Evolutionary conservation across 64 coral and sea anemone genomes (phyloP).

Genomic region (Acropora yongei): DNA sequence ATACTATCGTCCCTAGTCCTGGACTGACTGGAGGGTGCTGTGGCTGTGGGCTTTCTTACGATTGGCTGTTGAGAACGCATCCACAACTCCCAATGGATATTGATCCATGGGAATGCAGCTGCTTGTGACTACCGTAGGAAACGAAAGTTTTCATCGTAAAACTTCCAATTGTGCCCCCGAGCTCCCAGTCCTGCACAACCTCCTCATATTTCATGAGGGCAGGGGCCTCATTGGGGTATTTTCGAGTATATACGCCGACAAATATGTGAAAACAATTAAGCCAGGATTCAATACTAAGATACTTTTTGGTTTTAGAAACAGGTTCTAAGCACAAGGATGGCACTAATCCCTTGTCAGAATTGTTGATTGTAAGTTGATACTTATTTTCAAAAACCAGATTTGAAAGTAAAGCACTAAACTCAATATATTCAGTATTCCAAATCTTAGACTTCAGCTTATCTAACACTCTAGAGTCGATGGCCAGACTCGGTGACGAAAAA

Average conservation of each 20-base stretch:
- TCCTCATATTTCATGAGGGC: slow-evolving; percentile 56
- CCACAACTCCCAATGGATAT: slow-evolving; percentile 56
- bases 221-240: slow-evolving; percentile 51
- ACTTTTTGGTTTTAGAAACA: slow-evolving; percentile 28
- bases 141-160: slow-evolving; percentile 28
- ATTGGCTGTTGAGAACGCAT: slow-evolving; percentile 16
- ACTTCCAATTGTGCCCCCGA: slow-evolving; percentile 48
- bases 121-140: slow-evolving; percentile 7
- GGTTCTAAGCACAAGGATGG: slow-evolving; percentile 30
- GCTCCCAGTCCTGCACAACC: slow-evolving; percentile 44
- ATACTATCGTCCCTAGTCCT: slow-evolving; percentile 11
- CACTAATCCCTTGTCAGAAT: neutral
- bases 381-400: slow-evolving; percentile 8
- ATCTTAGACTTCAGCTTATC: slow-evolving; percentile 59
- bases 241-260: slow-evolving; percentile 41
- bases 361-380: slow-evolving; percentile 58
- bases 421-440: slow-evolving; percentile 51
- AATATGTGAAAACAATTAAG: slow-evolving; percentile 36
- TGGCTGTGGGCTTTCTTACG: neutral
- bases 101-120: slow-evolving; percentile 36
- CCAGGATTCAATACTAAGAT: slow-evolving; percentile 14
- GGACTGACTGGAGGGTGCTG: slow-evolving; percentile 8
- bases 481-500: slow-evolving; percentile 30
- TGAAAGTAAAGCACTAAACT: slow-evolving; percentile 47
- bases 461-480: slow-evolving; percentile 39